Conservation (phyloP, 1,140 invertebrate species). For the Cyphomyrmex costatus region DNA sequence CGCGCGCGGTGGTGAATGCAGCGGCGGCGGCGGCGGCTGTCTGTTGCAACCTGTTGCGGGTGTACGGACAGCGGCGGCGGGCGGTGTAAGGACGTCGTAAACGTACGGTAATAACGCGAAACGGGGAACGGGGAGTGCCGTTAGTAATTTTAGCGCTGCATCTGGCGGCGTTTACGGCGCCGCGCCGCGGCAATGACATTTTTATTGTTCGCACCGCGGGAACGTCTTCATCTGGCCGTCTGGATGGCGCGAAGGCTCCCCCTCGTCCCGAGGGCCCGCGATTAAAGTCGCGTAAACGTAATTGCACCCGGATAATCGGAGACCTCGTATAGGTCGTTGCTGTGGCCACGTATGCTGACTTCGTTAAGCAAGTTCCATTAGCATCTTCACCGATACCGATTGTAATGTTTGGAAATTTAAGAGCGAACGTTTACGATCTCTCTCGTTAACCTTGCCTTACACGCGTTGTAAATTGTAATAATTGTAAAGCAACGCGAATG, state of each 20-base stretch:
- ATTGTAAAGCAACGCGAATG: slow-evolving; percentile 17
- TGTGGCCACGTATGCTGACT: background rate
- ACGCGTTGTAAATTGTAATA: slow-evolving; percentile 35
- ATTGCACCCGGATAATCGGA: slow-evolving; percentile 44
- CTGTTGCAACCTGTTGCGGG: slow-evolving; percentile 74
- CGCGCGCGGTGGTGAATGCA: slow-evolving; percentile 70
- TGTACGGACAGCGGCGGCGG: slow-evolving; percentile 22
- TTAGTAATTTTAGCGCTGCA: slow-evolving; percentile 71
- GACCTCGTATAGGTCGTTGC: slow-evolving; percentile 5
- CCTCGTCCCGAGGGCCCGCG: background rate
- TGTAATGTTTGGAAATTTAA: slow-evolving; percentile 33
- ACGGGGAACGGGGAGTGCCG: slow-evolving; percentile 63
- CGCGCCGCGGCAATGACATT: slow-evolving; percentile 57
- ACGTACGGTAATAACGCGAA: slow-evolving; percentile 76
- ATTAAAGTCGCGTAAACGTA: slow-evolving; percentile 29
- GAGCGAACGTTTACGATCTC: slow-evolving; percentile 21
- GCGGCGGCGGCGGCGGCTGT: slow-evolving; percentile 3
- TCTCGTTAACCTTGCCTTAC: slow-evolving; percentile 19
- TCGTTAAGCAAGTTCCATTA: slow-evolving; percentile 43
- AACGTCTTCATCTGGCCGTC: slow-evolving; percentile 33
- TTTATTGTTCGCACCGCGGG: slow-evolving; percentile 54
- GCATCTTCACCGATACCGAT: slow-evolving; percentile 25
- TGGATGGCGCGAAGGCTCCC: background rate
- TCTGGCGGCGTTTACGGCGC: slow-evolving; percentile 60
- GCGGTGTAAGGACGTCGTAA: slow-evolving; percentile 76